These are phyloP conservation scores for Dasysyrphus albostriatus DNA, from an alignment of 2,888 invertebrate genomes.

Conservation along the genomic window DNA sequence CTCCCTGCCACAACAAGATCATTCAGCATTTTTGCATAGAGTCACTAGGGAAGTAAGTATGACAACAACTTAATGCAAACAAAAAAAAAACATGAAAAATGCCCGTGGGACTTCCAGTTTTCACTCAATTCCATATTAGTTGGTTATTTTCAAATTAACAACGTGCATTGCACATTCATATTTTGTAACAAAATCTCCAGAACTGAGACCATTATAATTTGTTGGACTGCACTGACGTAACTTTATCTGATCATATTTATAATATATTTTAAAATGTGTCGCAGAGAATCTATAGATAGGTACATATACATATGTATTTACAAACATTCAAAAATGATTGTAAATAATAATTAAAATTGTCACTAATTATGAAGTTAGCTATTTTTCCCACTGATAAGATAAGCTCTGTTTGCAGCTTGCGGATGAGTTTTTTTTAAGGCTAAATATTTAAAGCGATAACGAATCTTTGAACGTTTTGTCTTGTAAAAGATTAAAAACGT, in stretches of 20 bases:
- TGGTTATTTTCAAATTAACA: neutral
- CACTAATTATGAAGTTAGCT: neutral
- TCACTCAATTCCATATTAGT: conserved; percentile 1
- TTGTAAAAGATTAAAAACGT: neutral
- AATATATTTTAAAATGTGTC: neutral
- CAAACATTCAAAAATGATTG: too few relatives aligned
- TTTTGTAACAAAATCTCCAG: conserved; percentile 12
- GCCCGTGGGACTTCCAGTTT: conserved; percentile 22
- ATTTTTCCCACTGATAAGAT: conserved; percentile 8
- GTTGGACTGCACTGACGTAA: neutral
- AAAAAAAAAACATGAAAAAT: conserved; percentile 4
- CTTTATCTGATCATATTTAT: neutral
- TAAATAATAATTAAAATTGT: neutral
- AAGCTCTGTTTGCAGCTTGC: neutral
- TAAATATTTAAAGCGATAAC: neutral
- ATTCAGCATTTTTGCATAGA: conserved; percentile 12
- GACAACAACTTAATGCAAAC: neutral
- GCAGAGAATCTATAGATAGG: neutral
- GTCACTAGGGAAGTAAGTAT: conserved; percentile 4
- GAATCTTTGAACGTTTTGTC: neutral
- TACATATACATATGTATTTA: too few relatives aligned
- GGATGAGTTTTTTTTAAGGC: neutral
- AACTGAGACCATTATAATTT: conserved; percentile 3
- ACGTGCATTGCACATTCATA: too few relatives aligned
- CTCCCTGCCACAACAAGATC: neutral